Conservation (phyloP, 1,140 invertebrate genomes). For the Mylabris phalerata region DNA sequence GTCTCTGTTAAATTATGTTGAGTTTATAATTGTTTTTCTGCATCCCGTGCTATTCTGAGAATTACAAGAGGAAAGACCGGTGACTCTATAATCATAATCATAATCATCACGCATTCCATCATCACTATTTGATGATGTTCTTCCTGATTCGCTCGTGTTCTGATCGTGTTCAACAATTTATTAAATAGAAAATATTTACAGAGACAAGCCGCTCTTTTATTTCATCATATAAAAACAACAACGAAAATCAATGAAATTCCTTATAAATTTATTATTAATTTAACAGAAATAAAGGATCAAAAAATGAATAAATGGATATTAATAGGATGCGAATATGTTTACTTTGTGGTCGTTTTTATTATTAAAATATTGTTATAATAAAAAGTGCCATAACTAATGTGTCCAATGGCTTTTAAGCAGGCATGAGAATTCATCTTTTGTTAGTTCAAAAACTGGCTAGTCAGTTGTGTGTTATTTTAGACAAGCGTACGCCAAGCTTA, state of each 20-base stretch:
- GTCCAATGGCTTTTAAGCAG: slow-evolving; percentile 29
- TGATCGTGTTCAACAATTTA: slow-evolving; percentile 1
- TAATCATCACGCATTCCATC: no score
- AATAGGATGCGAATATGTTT: slow-evolving; percentile 12
- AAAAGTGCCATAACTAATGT: slow-evolving; percentile 23
- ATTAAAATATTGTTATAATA: background rate
- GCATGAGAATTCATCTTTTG: slow-evolving; percentile 28
- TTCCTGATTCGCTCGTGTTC: slow-evolving; percentile 5
- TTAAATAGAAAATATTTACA: slow-evolving; percentile 12
- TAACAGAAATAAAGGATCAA: no score
- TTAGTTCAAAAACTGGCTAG: slow-evolving; percentile 12
- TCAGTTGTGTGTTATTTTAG: background rate
- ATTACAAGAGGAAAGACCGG: no score
- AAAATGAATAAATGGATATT: slow-evolving; percentile 12
- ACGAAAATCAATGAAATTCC: background rate
- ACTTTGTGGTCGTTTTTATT: slow-evolving; percentile 1
- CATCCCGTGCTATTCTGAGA: no score
- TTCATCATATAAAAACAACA: slow-evolving; percentile 6
- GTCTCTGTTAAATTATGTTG: no score
- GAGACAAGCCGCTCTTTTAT: slow-evolving; percentile 8
- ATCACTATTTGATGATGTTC: background rate
- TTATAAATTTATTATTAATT: background rate
- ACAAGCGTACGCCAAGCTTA: slow-evolving; percentile 11
- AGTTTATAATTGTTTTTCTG: no score
- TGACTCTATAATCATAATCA: no score